Conservation (phyloP, 1,140 invertebrate genomes). For the Onthophagus taurus region DNA sequence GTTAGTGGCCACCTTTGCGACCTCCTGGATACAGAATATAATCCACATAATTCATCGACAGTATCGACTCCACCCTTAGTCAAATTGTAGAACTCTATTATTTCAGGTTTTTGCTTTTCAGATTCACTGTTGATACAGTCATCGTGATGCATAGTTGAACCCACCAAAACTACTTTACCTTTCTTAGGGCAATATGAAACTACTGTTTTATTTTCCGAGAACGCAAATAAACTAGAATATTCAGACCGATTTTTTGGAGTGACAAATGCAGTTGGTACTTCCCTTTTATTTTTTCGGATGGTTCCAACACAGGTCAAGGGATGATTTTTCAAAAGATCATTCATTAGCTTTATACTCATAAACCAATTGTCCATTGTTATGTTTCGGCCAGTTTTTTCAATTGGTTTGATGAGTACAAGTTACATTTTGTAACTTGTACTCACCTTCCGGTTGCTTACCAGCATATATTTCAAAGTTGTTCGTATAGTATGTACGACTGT, state of each 20-base stretch:
- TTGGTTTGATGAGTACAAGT: no score
- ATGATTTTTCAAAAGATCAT: neutral
- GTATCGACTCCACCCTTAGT: slow-evolving; percentile 5
- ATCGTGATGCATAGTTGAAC: slow-evolving; percentile 20
- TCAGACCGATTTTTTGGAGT: slow-evolving; percentile 11
- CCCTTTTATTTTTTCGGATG: slow-evolving; percentile 31
- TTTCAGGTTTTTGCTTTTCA: slow-evolving; percentile 1
- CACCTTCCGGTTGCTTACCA: slow-evolving; percentile 8
- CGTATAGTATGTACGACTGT: slow-evolving; percentile 27
- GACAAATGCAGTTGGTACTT: slow-evolving; percentile 31
- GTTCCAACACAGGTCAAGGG: slow-evolving; percentile 30
- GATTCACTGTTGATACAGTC: neutral
- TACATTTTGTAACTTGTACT: neutral
- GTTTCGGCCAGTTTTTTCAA: no score
- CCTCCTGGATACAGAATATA: neutral
- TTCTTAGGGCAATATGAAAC: slow-evolving; percentile 28
- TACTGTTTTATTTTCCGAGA: slow-evolving; percentile 16
- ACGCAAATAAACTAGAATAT: slow-evolving; percentile 20
- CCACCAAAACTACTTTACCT: slow-evolving; percentile 21
- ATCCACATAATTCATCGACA: slow-evolving; percentile 1
- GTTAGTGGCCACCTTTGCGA: slow-evolving; percentile 3
- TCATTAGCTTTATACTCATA: neutral
- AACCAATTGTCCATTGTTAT: no score
- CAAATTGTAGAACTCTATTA: slow-evolving; percentile 5
- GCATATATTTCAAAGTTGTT: slow-evolving; percentile 31